Base-by-base conservation (phyloP, 2,113 vertebrate genomes). In the Anguilla rostrata region DNA sequence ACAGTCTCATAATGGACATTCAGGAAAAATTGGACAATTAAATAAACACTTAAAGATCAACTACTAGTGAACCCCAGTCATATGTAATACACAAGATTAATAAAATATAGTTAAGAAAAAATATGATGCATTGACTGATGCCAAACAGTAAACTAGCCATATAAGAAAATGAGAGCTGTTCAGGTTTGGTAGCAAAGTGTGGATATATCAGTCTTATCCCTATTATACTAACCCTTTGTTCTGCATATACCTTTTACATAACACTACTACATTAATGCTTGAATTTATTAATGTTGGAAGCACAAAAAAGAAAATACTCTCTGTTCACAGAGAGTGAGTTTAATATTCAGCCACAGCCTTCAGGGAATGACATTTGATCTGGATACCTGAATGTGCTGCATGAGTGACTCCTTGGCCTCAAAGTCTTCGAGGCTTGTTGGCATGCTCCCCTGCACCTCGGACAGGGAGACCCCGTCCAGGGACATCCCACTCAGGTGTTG, bases 381-480 rank as follows among this genome's bases (percentile, higher is more conserved):
- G 49, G 82, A 89, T 96, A 98, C 98, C 97, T 97, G 94, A 78
- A 98, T 87, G 75, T 95, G 95, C 40, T 97, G 95, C 71, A 96
- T 86, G 26, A 99, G 96, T 3, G 97, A 96, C 22, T 94, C 90
- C 0, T 43, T 91, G 8, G 85, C 88, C 81, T 88, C 85, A 56
- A 81, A 8, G 11, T 78, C 46, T 40, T 71, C 81, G 29, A 89
- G 91, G 40, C 91, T 91, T 57, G 85, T 88, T 60, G 82, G 87
- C 82, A 75, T 88, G 41, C 84, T 86, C 29, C 12, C 83, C 0
- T 88, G 90, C n/a, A 92, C 87, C 0, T 89, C 88, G 7, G 78
- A 87, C 14, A 90, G 88, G n/a, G 80, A 83, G 26, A 63, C 60
- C 39, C 79, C 92, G 66, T 92, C 89, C 57, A 94, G 85, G 1